Evolutionary conservation across 2,888 invertebrate species (phyloP).

Genomic region (Microchrysa polita): DNA sequence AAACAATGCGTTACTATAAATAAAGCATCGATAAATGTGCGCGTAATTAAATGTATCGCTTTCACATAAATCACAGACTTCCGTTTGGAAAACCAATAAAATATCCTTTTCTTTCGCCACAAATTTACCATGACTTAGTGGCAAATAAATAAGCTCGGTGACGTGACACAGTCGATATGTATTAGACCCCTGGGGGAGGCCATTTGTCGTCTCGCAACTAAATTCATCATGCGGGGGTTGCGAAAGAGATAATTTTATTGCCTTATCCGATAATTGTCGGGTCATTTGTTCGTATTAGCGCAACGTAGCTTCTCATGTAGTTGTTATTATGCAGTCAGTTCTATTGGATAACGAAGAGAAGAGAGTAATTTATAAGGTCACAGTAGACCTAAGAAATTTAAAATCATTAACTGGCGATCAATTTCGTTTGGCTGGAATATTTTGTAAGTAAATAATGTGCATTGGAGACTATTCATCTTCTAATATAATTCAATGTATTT

Average conservation of each 20-base stretch:
- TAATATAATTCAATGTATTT: no score
- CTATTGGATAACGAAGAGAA: no score
- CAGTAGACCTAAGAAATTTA: background rate
- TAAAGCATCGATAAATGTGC: conserved; percentile 38
- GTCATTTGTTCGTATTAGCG: conserved; percentile 49
- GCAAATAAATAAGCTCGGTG: background rate
- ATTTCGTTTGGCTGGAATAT: background rate
- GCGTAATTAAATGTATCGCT: conserved; percentile 49
- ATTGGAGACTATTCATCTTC: no score
- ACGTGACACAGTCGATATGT: background rate
- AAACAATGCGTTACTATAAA: conserved; percentile 8
- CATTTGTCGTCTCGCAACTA: background rate
- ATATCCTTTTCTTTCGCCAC: conserved; percentile 46
- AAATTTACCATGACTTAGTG: conserved; percentile 34
- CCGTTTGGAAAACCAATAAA: conserved; percentile 51
- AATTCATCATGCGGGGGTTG: conserved; percentile 13
- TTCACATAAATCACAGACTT: conserved; percentile 52
- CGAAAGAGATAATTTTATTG: conserved; percentile 49
- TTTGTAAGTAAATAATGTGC: no score
- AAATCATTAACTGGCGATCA: background rate
- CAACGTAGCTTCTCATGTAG: no score
- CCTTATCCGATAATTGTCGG: conserved; percentile 49
- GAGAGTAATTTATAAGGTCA: no score
- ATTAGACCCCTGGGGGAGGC: background rate
- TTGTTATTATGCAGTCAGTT: no score